These are phyloP conservation scores for Mythimna impura DNA, from an alignment of 2,888 invertebrate species.

Conservation along the genomic window DNA sequence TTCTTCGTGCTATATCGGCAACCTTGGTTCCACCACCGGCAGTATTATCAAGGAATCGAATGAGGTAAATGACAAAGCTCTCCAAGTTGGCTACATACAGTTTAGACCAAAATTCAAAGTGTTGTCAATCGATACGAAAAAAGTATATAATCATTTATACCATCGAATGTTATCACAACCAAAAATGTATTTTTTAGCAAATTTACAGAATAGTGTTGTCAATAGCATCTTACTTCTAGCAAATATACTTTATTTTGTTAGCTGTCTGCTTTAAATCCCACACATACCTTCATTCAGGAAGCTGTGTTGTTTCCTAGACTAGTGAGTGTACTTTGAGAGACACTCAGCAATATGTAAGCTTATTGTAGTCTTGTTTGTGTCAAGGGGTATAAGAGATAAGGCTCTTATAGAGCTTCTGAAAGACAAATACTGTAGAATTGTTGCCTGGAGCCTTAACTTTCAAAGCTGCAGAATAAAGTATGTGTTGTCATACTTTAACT, in stretches of 20 bases:
- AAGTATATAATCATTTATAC: too few species aligned
- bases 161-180: too few species aligned
- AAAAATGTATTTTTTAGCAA: too few species aligned
- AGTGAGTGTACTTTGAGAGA: neutral
- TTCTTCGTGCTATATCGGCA: too few species aligned
- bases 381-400: neutral
- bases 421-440: neutral
- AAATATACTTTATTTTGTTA: neutral
- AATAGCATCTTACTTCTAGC: too few species aligned
- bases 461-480: neutral
- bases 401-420: neutral
- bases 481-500: neutral
- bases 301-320: neutral
- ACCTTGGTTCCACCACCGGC: neutral
- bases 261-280: neutral
- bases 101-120: neutral
- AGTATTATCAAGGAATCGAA: neutral
- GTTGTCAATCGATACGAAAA: too few species aligned
- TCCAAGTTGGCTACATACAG: neutral
- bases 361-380: neutral
- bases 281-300: neutral
- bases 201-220: too few species aligned
- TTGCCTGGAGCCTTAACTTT: neutral
- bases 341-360: conserved; percentile 13
- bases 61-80: neutral